Percentiles rank a stretch among this genome's conserved stretches.
phyloP scores from a whole-genome alignment of 1,140 invertebrate species.

The Coelopa frigida region DNA sequence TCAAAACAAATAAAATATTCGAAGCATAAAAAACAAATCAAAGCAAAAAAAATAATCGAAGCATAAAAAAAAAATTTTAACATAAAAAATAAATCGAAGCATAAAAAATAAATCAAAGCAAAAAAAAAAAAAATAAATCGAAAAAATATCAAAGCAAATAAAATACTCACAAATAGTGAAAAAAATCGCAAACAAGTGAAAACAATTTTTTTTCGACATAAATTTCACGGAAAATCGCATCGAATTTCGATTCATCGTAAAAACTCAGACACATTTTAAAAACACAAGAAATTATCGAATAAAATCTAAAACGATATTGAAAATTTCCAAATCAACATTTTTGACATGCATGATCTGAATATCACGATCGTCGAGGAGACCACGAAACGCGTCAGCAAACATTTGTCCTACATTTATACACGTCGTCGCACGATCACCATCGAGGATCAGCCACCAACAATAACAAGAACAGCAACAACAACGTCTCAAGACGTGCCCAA shows the following conservation, averaged over 20 bases:
- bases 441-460: conserved; percentile 1
- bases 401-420: conserved; percentile 12
- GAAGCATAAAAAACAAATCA: background rate
- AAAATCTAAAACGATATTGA: no score
- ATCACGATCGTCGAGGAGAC: conserved; percentile 15
- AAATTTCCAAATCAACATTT: no score
- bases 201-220: background rate
- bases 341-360: conserved; percentile 16
- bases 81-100: background rate
- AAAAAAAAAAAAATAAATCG: conserved; percentile 2
- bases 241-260: background rate
- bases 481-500: no score
- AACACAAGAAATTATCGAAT: no score
- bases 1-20: background rate
- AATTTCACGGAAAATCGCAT: background rate
- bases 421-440: conserved; percentile 14
- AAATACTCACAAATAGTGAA: conserved; percentile 2
- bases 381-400: conserved; percentile 14
- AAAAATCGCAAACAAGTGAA: no score
- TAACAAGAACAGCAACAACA: no score
- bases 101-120: background rate
- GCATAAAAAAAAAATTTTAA: conserved; percentile 1
- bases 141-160: conserved; percentile 1
- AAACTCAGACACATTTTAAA: no score
- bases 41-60: background rate